These are phyloP conservation scores for Drosophila atripex DNA, from an alignment of 2,888 invertebrate genomes.

Conservation along the genomic window DNA sequence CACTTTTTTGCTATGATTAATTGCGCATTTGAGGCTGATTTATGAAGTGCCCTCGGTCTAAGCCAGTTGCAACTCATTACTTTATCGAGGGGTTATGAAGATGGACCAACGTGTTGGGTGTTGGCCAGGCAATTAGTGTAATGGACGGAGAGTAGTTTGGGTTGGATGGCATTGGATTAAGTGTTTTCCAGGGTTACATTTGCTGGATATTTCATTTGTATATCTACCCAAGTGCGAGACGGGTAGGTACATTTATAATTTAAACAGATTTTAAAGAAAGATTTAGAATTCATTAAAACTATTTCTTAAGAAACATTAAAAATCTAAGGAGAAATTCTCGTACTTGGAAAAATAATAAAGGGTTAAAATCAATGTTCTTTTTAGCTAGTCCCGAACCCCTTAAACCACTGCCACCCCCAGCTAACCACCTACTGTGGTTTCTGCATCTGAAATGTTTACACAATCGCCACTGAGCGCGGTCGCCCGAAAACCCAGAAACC, in stretches of 20 bases:
- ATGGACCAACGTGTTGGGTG: constrained; percentile 38
- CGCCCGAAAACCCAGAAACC: constrained; percentile 39
- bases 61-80: constrained; percentile 42
- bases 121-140: constrained; percentile 60
- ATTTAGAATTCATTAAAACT: no score
- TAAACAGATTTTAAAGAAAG: neutral
- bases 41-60: constrained; percentile 50
- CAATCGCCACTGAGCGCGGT: constrained; percentile 59
- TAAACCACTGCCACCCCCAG: constrained; percentile 7
- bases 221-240: neutral
- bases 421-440: constrained; percentile 21
- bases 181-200: neutral
- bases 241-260: neutral
- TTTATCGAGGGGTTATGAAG: constrained; percentile 13
- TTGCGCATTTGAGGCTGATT: constrained; percentile 63
- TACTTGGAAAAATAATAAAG: neutral
- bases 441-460: constrained; percentile 80
- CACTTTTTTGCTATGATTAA: constrained; percentile 58
- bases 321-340: no score
- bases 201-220: neutral
- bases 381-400: neutral
- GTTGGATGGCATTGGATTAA: neutral
- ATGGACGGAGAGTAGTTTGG: constrained; percentile 43
- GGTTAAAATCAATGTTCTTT: neutral
- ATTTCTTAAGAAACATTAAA: no score